A percentile compares a stretch with the other conserved stretches of the same genome.
Conservation (phyloP, 2,888 invertebrate species). For the Tetragonula carbonaria region DNA sequence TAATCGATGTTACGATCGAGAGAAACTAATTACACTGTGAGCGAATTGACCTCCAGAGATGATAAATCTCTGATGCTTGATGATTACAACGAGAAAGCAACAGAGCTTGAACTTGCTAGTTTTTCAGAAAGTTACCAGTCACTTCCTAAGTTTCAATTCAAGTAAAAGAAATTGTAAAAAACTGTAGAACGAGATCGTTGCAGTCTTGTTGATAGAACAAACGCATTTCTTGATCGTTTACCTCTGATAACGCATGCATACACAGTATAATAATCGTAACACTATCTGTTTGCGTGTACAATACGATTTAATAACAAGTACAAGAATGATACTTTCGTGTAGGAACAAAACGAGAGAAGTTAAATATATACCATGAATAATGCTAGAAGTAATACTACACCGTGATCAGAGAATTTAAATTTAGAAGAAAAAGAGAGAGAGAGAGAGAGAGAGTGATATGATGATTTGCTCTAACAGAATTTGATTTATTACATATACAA, state of each 20-base stretch:
- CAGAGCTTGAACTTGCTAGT: not conserved
- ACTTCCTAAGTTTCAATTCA: too few relatives aligned
- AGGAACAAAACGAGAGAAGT: too few relatives aligned
- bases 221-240: not conserved
- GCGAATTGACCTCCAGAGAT: not conserved
- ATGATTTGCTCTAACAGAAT: not conserved
- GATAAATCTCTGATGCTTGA: not conserved
- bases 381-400: too few relatives aligned
- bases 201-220: not conserved
- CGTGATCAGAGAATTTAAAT: too few relatives aligned
- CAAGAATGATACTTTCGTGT: too few relatives aligned
- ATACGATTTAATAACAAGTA: too few relatives aligned
- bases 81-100: not conserved
- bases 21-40: constrained; percentile 3
- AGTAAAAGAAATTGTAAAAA: too few relatives aligned
- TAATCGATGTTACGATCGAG: constrained; percentile 34
- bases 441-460: not conserved
- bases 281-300: too few relatives aligned
- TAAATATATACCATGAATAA: too few relatives aligned
- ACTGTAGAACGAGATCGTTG: constrained; percentile 14
- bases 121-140: too few relatives aligned
- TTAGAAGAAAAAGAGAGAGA: too few relatives aligned
- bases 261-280: constrained; percentile 2
- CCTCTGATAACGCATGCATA: constrained; percentile 21
- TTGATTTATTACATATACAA: constrained; percentile 5